Evolutionary conservation across 2,888 invertebrate genomes (phyloP).

Genomic region (Andrena praecox): DNA sequence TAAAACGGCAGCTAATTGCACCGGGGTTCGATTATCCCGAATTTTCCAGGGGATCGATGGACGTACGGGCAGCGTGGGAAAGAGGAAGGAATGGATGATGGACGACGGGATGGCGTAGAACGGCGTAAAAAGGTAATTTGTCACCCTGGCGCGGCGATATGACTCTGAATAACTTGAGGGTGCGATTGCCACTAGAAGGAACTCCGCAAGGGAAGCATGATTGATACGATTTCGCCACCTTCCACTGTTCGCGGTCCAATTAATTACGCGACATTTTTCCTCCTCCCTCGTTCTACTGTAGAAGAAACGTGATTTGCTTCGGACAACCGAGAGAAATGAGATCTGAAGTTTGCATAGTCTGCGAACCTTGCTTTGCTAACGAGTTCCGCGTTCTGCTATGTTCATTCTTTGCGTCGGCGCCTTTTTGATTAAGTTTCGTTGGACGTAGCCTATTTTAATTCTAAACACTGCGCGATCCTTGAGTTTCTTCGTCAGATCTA

Average conservation of each 20-base stretch:
- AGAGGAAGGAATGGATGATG: constrained; percentile 34
- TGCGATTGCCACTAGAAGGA: not conserved
- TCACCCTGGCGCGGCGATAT: constrained; percentile 9
- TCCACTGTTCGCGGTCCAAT: not conserved
- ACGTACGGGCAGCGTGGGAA: not conserved
- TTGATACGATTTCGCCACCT: constrained; percentile 24
- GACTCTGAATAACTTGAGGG: constrained; percentile 16
- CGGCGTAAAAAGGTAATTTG: constrained; percentile 55
- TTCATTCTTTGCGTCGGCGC: not conserved
- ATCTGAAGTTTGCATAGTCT: not conserved
- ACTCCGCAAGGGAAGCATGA: not conserved
- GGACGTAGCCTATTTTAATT: not conserved
- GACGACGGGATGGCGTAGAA: constrained; percentile 44
- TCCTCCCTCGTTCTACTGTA: not conserved
- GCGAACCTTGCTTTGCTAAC: not conserved
- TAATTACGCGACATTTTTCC: not conserved
- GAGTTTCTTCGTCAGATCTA: too few species aligned
- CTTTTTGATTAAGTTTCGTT: not conserved
- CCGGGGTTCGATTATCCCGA: not conserved
- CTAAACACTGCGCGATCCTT: not conserved
- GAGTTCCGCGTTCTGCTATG: not conserved
- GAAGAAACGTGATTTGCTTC: not conserved
- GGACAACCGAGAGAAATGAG: not conserved
- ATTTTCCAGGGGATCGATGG: not conserved
- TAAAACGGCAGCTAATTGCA: not conserved